Evolutionary conservation across 2,888 invertebrate species (phyloP), one percentile per base, ranked within the genome.

Genomic region (Tenthredo amoena): DNA sequence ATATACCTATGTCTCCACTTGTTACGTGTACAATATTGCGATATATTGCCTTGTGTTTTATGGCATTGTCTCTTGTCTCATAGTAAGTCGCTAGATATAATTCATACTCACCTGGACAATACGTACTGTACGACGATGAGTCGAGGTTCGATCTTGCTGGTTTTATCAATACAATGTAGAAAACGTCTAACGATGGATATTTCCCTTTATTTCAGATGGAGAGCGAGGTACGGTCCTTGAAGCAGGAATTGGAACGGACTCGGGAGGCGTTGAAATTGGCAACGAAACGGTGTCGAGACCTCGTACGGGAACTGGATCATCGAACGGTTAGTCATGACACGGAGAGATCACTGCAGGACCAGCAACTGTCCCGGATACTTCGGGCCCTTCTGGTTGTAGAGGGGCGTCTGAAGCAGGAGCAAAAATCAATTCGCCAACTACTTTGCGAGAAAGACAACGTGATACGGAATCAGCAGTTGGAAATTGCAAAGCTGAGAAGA

Each of bases 381-480:
- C 94, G 96, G 76, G 96, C 97, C 4, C 93, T 97, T 85, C 95
- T 97, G 65, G 95, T 96, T 65, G 95, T 97, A 81, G 97, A 97
- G 92, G 96, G 96, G 10, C 94, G 96, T 10, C 94, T 97, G 37
- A 95, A 96, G 77, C 96, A 96, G 91, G 97, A 97, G 92, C 97
- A 97, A 91, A 96, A 96, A 89, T 95, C 95, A 89, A 96, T 97
- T 88, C 95, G 95, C 86, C 95, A 95, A 85, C 95, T 96, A 81
- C 94, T 97, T 26, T 95, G 95, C 86, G 96, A 96, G 91, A 96
- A 96, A 91, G 97, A 97, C 91, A 95, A 95, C 90, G 95, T 96
- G 76, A 96, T 97, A 86, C 95, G 95, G 90, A 94, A 95, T 85
- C 97, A 97, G 91, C 95, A 96, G 89, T 95, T 95, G 87, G 96